Percentiles rank a stretch among this genome's conserved stretches.
phyloP scores from a whole-genome alignment of 2,888 invertebrate species.

The Drosophila mayaguana region DNA sequence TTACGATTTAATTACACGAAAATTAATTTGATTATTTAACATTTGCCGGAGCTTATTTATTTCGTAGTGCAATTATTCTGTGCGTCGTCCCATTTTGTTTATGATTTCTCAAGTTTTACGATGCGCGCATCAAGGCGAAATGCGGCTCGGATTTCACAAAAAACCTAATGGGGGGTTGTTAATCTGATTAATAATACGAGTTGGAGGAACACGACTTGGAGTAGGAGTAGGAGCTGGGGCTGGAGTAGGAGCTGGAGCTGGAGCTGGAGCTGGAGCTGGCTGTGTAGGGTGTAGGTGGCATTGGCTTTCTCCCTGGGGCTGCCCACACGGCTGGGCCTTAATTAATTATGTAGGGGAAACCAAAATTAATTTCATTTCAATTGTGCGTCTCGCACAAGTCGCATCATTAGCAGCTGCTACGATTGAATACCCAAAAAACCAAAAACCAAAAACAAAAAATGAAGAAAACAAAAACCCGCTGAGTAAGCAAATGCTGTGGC shows the following conservation, averaged over 20 bases:
- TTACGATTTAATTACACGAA: slow-evolving; percentile 77
- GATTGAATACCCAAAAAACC: slow-evolving; percentile 14
- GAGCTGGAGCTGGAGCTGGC: background rate
- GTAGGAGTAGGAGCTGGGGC: background rate
- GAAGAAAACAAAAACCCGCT: slow-evolving; percentile 69
- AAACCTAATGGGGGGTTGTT: slow-evolving; percentile 55
- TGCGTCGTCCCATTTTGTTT: slow-evolving; percentile 64
- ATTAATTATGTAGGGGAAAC: slow-evolving; percentile 70
- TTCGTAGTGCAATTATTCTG: slow-evolving; percentile 68
- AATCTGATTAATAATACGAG: slow-evolving; percentile 71
- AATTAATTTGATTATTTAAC: slow-evolving; percentile 55
- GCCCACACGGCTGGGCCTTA: slow-evolving; percentile 66
- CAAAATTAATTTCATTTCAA: slow-evolving; percentile 79
- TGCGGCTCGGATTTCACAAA: slow-evolving; percentile 60
- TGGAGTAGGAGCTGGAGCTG: background rate
- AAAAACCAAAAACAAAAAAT: background rate
- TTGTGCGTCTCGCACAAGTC: slow-evolving; percentile 62
- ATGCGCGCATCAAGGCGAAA: slow-evolving; percentile 33
- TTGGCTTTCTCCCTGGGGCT: slow-evolving; percentile 69
- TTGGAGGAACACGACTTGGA: slow-evolving; percentile 18
- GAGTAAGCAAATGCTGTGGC: slow-evolving; percentile 73
- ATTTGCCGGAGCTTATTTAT: slow-evolving; percentile 15
- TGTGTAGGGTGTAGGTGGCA: slow-evolving; percentile 58
- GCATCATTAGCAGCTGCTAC: slow-evolving; percentile 74
- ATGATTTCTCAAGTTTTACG: slow-evolving; percentile 61